Percentiles rank a stretch among this genome's conserved stretches.
Conservation (phyloP, 2,797 vertebrate genomes). For the Xenops minutus region DNA sequence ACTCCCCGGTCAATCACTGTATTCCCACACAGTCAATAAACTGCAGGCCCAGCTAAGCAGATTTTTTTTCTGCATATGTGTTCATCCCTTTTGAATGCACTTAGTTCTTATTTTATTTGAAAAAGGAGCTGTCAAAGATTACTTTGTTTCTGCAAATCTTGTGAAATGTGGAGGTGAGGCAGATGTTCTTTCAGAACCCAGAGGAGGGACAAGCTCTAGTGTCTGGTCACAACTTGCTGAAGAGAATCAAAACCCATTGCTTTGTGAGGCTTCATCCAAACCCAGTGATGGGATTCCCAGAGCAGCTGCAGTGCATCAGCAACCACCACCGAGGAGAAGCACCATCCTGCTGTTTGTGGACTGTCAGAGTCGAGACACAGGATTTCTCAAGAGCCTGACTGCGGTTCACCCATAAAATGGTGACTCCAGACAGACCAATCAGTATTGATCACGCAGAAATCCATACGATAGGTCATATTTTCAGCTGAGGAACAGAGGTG, state of each 20-base stretch:
- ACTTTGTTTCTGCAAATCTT: neutral
- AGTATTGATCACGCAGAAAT: neutral
- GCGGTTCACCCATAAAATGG: neutral
- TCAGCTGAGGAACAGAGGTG: neutral
- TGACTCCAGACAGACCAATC: neutral
- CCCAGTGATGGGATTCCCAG: neutral
- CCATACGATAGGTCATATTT: neutral
- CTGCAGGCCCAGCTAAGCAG: neutral
- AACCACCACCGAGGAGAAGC: neutral
- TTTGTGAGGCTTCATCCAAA: neutral
- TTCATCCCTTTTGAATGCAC: neutral
- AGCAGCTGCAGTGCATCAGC: neutral
- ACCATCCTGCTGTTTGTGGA: neutral
- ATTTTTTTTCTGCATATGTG: neutral
- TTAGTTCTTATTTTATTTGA: neutral
- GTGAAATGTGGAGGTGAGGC: neutral
- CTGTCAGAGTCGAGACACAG: neutral
- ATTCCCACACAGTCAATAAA: neutral
- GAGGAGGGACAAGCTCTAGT: neutral
- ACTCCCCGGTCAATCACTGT: neutral
- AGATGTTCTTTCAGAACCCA: neutral
- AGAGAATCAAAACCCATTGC: rapidly evolving
- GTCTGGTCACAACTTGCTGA: neutral
- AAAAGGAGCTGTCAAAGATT: neutral
- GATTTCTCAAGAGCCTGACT: neutral